Evolutionary conservation across 2,888 invertebrate genomes (phyloP), one percentile per base, ranked within the genome.

Genomic region (Drosophila meridionalis): DNA sequence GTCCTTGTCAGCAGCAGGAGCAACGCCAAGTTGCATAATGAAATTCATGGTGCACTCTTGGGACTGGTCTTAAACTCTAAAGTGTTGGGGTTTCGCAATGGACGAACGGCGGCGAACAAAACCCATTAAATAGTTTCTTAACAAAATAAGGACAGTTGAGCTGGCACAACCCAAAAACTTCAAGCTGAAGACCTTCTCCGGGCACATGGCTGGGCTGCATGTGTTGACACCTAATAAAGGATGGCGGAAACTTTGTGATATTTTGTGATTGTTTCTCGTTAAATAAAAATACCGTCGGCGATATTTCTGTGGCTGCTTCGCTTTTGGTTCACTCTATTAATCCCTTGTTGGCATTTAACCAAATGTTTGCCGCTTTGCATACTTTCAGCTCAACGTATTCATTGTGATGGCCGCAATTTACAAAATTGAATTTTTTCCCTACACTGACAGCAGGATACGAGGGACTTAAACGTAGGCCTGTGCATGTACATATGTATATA

Each of bases 251-350:
- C 62, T 83, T 82, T 80, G 69, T 70, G 67, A 78, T 76, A 78
- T 78, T 80, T 83, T 79, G 80, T 79, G 82, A 82, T 82, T 82
- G 82, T 83, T 82, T 82, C 76, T 78, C 80, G 83, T 81, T 81
- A 82, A 81, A 82, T 79, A 79, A 81, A 67, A 74, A 82, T 73
- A 74, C 69, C 73, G 69, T 70, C 53, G 76, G 55, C 61, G 59
- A 67, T 62, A 75, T 77, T 60, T 79, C 28, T 77, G 71, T 62
- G 79, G 77, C 53, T 65, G 66, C 38, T 65, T 69, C 53, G 56
- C 65, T 47, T 58, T 61, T 69, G 76, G 78, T 63, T 71, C 55
- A 68, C 64, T 83, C 74, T 81, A 83, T 80, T 83, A 83, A 80
- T 82, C 82, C 82, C 82, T 58, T 63, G 82, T 68, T 79, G 82